phyloP scores from a whole-genome alignment of 2,888 invertebrate genomes.

The Ferrisia virgata region DNA sequence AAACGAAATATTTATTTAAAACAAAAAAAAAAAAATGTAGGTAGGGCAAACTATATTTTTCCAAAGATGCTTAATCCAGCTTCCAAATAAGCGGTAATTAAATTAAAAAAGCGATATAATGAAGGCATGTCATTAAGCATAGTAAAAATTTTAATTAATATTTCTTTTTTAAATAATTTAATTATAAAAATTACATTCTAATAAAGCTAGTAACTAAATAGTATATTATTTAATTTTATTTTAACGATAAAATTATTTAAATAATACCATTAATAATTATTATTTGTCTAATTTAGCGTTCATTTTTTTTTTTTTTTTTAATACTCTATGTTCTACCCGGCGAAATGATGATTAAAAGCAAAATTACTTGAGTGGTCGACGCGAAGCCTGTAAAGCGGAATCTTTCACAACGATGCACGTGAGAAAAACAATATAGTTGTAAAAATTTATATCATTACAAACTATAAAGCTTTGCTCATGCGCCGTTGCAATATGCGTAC shows the following conservation, averaged over 20 bases:
- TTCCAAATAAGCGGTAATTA: constrained; percentile 2
- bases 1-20: neutral
- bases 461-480: constrained; percentile 33
- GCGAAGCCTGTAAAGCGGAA: constrained; percentile 24
- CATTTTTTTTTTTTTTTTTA: neutral
- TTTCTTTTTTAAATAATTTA: neutral
- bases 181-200: neutral
- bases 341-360: constrained; percentile 20
- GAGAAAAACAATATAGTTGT: constrained; percentile 33
- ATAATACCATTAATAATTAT: neutral
- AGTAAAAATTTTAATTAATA: neutral
- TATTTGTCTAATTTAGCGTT: neutral
- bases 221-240: neutral
- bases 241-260: neutral
- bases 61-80: neutral
- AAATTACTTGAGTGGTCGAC: constrained; percentile 25
- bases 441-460: constrained; percentile 31
- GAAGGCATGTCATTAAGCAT: neutral
- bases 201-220: neutral
- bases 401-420: constrained; percentile 26
- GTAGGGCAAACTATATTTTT: neutral
- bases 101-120: constrained; percentile 9
- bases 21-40: neutral
- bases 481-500: constrained; percentile 13
- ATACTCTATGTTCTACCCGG: neutral